Base-by-base conservation (phyloP, 2,797 vertebrate species). In the Enteromius anoplus region DNA sequence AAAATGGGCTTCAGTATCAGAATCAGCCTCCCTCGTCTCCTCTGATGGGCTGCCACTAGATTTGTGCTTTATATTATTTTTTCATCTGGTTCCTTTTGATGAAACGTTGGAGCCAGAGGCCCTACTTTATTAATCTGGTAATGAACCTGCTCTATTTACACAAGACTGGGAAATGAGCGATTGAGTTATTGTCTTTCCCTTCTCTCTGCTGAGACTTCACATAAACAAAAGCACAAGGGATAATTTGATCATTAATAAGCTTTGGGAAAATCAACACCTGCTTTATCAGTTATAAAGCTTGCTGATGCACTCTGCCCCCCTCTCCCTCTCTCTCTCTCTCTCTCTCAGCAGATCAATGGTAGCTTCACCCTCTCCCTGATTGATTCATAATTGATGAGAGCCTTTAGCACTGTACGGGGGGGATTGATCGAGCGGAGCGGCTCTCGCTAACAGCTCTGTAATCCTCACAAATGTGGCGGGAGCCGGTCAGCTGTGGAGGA, bases 381-480 rank as follows among this genome's bases (percentile, higher is more conserved):
- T 88, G 90, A 93, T 94, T 90, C 92, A 93, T 94, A 93, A 94
- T 94, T 95, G 94, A 95, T 92, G 92, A 93, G 89, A 88, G 89
- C 91, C 92, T 91, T 92, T 90, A 92, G 92, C 89, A 85, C 91
- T 87, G 90, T 90, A 91, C 90, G 80, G 86, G 84, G 86, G 76
- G 80, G 86, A 84, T 88, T 64, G 47, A 86, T 87, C 58, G 64
- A 79, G 51, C 49, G 80, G 73, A 70, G 82, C 71, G 19, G 62
- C 45, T 66, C 82, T 72, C 26, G 21, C 84, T 76, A 62, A 73
- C 68, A 84, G 85, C 88, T 87, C 77, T 89, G 91, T 92, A 90
- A 89, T 89, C 85, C 85, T 85, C 87, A 87, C 87, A 45, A 76
- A 83, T 80, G 84, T 79, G 85, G 81, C 78, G 71, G 69, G 90